Evolutionary conservation across 2,888 invertebrate species (phyloP).

Genomic region (Lissocephala sabroskyi): DNA sequence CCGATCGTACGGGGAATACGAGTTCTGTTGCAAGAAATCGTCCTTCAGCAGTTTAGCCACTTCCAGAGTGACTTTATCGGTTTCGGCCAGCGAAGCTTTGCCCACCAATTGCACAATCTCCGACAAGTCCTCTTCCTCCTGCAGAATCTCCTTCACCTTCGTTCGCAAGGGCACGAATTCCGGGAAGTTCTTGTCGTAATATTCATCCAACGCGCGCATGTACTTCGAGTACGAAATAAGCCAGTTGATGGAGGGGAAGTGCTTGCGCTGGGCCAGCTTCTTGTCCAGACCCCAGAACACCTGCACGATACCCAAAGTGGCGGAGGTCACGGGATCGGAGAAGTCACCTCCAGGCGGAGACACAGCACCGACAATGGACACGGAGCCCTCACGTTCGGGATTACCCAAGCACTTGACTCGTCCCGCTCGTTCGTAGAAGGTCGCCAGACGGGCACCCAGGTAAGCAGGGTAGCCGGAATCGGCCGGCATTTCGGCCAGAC

Average conservation of each 20-base stretch:
- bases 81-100: constrained; percentile 97
- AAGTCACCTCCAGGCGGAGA: constrained; percentile 99
- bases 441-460: constrained; percentile 96
- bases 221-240: constrained; percentile 99
- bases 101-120: constrained; percentile 99
- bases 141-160: constrained; percentile 93
- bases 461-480: constrained; percentile 99
- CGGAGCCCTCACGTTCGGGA: constrained; percentile 98
- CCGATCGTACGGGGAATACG: constrained; percentile 93
- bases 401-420: constrained; percentile 97
- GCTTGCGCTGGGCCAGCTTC: constrained; percentile 98
- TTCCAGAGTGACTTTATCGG: constrained; percentile 98
- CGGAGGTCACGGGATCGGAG: constrained; percentile 99
- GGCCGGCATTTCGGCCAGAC: constrained; percentile 99
- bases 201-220: constrained; percentile 96
- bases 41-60: constrained; percentile 98
- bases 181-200: constrained; percentile 97
- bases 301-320: constrained; percentile 98
- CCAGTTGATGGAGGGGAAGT: constrained; percentile 99
- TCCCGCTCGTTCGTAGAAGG: constrained; percentile 99
- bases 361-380: constrained; percentile 99
- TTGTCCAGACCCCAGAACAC: constrained; percentile 99
- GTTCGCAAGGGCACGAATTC: constrained; percentile 97
- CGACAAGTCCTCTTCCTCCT: constrained; percentile 98
- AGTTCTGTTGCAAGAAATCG: constrained; percentile 99